Percentiles rank a stretch among this genome's conserved stretches.
phyloP scores from a whole-genome alignment of 2,797 vertebrate genomes.

The Cuculus canorus region DNA sequence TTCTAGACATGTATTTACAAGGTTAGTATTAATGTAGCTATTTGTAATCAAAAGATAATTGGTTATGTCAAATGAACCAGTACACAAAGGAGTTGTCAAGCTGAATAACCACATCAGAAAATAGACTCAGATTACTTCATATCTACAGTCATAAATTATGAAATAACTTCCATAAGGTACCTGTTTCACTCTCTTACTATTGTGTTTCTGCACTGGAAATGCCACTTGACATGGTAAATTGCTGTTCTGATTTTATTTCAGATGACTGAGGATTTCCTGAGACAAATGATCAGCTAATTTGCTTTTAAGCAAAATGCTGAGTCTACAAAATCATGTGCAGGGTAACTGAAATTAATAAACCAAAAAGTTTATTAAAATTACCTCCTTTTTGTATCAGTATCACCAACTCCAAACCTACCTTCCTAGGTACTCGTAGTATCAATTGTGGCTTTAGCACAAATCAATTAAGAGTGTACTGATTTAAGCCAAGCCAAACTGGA shows the following conservation, averaged over 20 bases:
- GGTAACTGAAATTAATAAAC: conserved; percentile 7
- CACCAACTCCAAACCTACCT: not conserved
- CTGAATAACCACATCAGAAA: conserved; percentile 14
- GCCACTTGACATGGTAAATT: not conserved
- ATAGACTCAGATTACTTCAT: not conserved
- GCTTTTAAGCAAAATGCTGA: conserved; percentile 33
- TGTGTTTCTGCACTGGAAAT: not conserved
- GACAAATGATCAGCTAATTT: not conserved
- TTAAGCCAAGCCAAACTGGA: not conserved
- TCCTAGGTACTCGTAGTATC: not conserved
- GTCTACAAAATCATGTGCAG: not conserved
- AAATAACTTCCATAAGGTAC: not conserved
- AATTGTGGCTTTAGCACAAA: not conserved
- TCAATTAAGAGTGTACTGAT: not conserved
- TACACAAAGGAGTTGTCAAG: conserved; percentile 44
- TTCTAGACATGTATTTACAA: conserved; percentile 58
- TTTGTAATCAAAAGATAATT: conserved; percentile 72
- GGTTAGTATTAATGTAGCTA: conserved; percentile 53
- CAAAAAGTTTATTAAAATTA: not conserved
- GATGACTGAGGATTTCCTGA: not conserved
- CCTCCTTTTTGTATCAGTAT: not conserved
- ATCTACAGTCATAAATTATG: conserved; percentile 6
- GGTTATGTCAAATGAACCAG: conserved; percentile 44
- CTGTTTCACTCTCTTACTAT: not conserved
- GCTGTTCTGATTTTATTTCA: not conserved